A percentile compares a stretch with the other conserved stretches of the same genome.
These are phyloP conservation scores for Torymus aiolomorphi DNA, from an alignment of 2,888 invertebrate genomes.

Conservation along the genomic window DNA sequence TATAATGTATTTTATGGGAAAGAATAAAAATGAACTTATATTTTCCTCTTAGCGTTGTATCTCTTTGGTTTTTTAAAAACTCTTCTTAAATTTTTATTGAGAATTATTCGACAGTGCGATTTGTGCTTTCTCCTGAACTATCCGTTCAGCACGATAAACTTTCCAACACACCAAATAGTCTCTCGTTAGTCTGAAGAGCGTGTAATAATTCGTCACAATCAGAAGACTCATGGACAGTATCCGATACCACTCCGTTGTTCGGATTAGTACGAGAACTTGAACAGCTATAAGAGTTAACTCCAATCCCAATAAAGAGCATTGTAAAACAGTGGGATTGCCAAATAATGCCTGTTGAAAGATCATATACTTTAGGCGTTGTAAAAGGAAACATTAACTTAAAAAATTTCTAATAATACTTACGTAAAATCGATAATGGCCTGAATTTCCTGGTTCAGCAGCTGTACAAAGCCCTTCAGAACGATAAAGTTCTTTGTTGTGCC, in stretches of 20 bases:
- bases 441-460: constrained; percentile 91
- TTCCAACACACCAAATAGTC: constrained; percentile 91
- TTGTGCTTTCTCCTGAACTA: constrained; percentile 80
- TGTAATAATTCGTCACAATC: constrained; percentile 93
- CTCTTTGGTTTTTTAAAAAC: constrained; percentile 50
- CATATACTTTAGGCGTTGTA: constrained; percentile 12
- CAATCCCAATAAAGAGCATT: constrained; percentile 84
- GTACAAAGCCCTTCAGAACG: constrained; percentile 87
- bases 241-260: constrained; percentile 93
- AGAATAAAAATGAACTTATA: constrained; percentile 56
- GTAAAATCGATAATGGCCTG: constrained; percentile 89
- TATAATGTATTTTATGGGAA: constrained; percentile 56
- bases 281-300: constrained; percentile 84
- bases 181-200: constrained; percentile 91
- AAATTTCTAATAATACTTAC: constrained; percentile 76
- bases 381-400: background rate
- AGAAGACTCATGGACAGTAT: constrained; percentile 90
- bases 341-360: constrained; percentile 86
- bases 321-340: constrained; percentile 87
- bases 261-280: constrained; percentile 87
- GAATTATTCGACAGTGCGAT: constrained; percentile 49
- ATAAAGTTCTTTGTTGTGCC: constrained; percentile 84
- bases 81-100: constrained; percentile 41
- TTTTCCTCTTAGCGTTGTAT: constrained; percentile 51
- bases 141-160: constrained; percentile 85